Percentiles rank a stretch among this genome's conserved stretches.
These are phyloP conservation scores for Schizaphis graminum DNA, from an alignment of 2,888 invertebrate species.

Conservation along the genomic window DNA sequence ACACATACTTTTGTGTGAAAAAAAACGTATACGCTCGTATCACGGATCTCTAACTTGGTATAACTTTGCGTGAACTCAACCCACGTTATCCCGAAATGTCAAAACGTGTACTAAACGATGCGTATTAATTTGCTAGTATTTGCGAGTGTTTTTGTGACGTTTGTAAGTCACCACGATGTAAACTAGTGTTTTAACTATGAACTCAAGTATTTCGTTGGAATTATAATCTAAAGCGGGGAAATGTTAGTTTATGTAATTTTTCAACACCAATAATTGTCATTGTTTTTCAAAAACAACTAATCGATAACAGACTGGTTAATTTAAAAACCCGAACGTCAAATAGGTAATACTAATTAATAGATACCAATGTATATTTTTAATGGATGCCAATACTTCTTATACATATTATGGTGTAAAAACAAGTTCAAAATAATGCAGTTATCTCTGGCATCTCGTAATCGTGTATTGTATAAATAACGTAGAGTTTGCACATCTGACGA, in stretches of 20 bases:
- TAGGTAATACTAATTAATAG: neutral
- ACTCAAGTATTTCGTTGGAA: neutral
- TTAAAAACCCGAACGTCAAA: neutral
- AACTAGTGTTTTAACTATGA: neutral
- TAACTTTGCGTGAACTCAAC: neutral
- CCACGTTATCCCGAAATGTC: neutral
- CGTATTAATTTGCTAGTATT: neutral
- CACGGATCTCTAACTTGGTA: neutral
- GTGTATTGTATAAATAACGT: neutral
- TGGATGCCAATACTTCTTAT: neutral
- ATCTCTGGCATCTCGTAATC: neutral
- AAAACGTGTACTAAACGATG: neutral
- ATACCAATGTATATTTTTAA: neutral
- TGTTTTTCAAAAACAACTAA: neutral
- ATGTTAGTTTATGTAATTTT: neutral
- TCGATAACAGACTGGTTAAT: neutral
- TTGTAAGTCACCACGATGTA: neutral
- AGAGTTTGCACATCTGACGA: neutral
- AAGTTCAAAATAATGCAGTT: neutral
- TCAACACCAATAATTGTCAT: neutral
- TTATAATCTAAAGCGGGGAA: neutral
- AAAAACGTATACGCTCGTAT: neutral
- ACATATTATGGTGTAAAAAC: neutral
- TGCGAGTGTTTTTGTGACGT: neutral
- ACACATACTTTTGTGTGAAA: neutral